Conservation (phyloP, 2,113 vertebrate species). For the Ciconia boyciana region DNA sequence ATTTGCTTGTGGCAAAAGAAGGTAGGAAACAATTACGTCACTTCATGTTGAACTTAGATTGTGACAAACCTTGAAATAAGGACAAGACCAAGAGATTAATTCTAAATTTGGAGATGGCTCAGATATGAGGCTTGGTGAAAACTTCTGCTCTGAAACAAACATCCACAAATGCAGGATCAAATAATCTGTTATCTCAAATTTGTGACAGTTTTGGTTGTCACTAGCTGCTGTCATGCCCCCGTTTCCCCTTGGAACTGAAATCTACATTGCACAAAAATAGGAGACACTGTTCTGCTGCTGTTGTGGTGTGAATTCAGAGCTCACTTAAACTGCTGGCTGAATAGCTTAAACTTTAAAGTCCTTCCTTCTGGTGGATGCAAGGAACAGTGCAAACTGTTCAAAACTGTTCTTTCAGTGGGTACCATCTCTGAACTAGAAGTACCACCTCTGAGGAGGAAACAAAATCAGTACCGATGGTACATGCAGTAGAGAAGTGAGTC, state of each 20-base stretch:
- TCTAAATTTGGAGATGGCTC: neutral
- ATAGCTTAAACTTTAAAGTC: neutral
- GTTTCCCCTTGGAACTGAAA: neutral
- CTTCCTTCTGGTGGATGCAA: neutral
- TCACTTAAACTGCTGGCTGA: neutral
- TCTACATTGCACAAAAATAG: neutral
- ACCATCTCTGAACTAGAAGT: neutral
- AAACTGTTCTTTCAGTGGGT: neutral
- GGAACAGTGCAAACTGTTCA: neutral
- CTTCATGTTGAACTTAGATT: neutral
- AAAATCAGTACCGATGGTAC: neutral
- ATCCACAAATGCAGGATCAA: neutral
- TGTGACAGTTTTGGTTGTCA: neutral
- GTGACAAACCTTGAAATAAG: neutral
- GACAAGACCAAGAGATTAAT: neutral
- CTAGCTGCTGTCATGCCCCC: neutral
- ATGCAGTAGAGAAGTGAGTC: neutral
- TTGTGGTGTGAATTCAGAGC: neutral
- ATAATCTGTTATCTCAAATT: neutral
- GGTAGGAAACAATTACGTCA: neutral
- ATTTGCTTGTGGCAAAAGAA: neutral
- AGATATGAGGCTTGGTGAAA: neutral
- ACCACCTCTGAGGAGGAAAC: neutral
- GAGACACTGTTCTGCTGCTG: neutral
- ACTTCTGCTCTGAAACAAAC: neutral